Conservation (phyloP, 2,797 vertebrate species). For the Merluccius polli region DNA sequence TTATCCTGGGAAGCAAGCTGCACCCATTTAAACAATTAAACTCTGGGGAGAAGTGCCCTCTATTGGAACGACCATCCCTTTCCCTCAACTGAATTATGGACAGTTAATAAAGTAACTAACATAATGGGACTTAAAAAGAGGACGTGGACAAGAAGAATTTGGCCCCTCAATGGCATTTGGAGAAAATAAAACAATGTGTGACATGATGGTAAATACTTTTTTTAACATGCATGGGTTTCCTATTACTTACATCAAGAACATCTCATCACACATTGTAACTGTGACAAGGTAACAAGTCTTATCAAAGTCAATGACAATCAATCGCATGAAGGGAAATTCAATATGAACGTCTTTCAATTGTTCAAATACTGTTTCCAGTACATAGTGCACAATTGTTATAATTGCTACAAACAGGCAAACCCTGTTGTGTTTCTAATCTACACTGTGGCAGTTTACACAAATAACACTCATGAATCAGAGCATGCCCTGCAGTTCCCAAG, state of each 20-base stretch:
- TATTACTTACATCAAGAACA: background rate
- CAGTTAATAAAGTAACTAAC: conserved; percentile 69
- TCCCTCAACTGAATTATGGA: conserved; percentile 60
- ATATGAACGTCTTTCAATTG: background rate
- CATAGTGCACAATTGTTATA: conserved; percentile 34
- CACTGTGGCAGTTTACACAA: conserved; percentile 48
- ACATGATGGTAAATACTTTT: background rate
- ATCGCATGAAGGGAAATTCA: background rate
- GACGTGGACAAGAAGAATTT: conserved; percentile 43
- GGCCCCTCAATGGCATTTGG: background rate
- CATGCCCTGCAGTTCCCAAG: conserved; percentile 61
- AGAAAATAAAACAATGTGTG: conserved; percentile 21
- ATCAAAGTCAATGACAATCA: background rate
- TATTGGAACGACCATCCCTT: conserved; percentile 33
- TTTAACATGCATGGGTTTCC: background rate
- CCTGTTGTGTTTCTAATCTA: conserved; percentile 34
- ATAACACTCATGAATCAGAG: conserved; percentile 53
- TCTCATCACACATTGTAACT: background rate
- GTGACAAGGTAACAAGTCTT: background rate
- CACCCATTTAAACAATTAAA: conserved; percentile 71
- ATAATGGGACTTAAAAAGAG: conserved; percentile 61
- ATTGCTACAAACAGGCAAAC: conserved; percentile 35
- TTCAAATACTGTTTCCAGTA: background rate
- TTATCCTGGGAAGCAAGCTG: conserved; percentile 73
- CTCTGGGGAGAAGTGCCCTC: conserved; percentile 66